A percentile compares a stretch with the other conserved stretches of the same genome.
Evolutionary conservation across 2,113 vertebrate species (phyloP).

Genomic region (Origma solitaria): DNA sequence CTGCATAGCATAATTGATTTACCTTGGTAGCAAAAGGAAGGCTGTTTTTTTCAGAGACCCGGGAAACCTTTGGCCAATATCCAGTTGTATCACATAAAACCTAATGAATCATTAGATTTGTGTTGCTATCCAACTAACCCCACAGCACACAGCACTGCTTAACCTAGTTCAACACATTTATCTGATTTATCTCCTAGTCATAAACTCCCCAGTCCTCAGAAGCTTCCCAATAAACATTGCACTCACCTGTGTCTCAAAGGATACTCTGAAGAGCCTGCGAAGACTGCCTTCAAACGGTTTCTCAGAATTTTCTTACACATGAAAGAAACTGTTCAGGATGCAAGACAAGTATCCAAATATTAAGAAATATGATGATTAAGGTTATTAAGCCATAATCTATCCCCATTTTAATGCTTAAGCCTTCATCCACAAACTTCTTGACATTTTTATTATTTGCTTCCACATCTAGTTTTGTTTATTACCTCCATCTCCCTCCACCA

Average conservation of each 20-base stretch:
- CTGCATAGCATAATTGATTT: not conserved
- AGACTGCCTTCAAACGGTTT: not conserved
- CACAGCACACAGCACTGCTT: not conserved
- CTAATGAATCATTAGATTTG: not conserved
- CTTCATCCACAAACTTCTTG: not conserved
- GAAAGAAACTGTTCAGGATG: not conserved
- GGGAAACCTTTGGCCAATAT: not conserved
- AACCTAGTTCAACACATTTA: not conserved
- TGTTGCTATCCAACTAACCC: not conserved
- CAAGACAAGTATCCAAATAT: not conserved
- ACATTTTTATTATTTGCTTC: not conserved
- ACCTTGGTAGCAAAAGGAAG: not conserved
- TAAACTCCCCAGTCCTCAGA: not conserved
- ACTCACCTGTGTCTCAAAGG: not conserved
- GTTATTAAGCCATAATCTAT: not conserved
- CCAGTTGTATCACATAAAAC: not conserved
- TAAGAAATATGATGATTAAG: not conserved
- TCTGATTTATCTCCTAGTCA: not conserved
- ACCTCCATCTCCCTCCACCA: not conserved
- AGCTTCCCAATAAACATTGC: not conserved
- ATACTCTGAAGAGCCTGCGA: not conserved
- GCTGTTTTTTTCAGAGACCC: not conserved
- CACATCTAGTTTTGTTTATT: not conserved
- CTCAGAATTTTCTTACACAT: not conserved
- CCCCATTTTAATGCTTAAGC: not conserved